Conservation (phyloP, 2,888 invertebrate genomes). For the Melipona beecheii region DNA sequence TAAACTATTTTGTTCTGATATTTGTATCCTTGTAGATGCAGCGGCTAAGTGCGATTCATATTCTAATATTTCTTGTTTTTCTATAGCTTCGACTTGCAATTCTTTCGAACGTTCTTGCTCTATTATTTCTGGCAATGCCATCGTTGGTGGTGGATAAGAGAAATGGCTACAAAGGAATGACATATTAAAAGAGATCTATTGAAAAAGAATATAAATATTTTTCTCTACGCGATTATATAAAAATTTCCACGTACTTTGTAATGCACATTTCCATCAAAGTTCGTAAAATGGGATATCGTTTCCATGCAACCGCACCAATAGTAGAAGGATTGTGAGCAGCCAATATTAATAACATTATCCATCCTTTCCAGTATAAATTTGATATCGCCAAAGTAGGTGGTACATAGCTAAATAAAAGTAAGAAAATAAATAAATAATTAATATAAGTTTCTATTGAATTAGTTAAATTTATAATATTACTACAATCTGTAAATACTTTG, state of each 20-base stretch:
- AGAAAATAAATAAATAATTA: slow-evolving; percentile 3
- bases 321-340: slow-evolving; percentile 96
- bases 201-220: background rate
- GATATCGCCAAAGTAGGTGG: slow-evolving; percentile 96
- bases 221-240: background rate
- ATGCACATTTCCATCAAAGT: slow-evolving; percentile 98
- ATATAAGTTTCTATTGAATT: background rate
- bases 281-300: slow-evolving; percentile 94
- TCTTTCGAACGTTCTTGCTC: slow-evolving; percentile 88
- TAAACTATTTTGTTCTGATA: slow-evolving; percentile 95
- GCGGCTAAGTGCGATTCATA: slow-evolving; percentile 97
- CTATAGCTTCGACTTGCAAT: slow-evolving; percentile 88
- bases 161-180: slow-evolving; percentile 86
- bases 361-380: slow-evolving; percentile 97
- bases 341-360: slow-evolving; percentile 94
- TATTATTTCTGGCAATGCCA: slow-evolving; percentile 86
- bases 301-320: slow-evolving; percentile 95
- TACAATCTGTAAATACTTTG: slow-evolving; percentile 86
- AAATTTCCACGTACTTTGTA: slow-evolving; percentile 89
- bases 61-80: slow-evolving; percentile 92
- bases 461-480: slow-evolving; percentile 11
- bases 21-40: slow-evolving; percentile 93
- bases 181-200: slow-evolving; percentile 8
- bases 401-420: slow-evolving; percentile 86
- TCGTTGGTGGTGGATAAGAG: slow-evolving; percentile 89